A percentile compares a stretch with the other conserved stretches of the same genome.
Evolutionary conservation across 2,797 vertebrate genomes (phyloP).

Genomic region (Pteropus rufus): DNA sequence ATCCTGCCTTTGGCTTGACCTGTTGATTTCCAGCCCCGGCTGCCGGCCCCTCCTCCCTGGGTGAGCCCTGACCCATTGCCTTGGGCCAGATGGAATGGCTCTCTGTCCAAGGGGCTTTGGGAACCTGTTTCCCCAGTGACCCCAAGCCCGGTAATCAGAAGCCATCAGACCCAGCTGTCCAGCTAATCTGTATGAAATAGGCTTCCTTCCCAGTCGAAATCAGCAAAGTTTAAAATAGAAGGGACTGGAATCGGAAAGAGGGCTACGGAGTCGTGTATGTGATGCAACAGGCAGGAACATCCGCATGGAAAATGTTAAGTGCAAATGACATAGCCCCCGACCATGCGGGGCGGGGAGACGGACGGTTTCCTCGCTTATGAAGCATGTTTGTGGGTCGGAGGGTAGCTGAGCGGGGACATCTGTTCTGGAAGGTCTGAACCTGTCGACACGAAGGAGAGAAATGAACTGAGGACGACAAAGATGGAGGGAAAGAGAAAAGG

Average conservation of each 20-base stretch:
- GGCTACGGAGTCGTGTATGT: slow-evolving; percentile 62
- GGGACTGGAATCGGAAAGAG: slow-evolving; percentile 47
- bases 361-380: slow-evolving; percentile 46
- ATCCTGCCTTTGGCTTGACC: slow-evolving; percentile 76
- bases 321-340: slow-evolving; percentile 40
- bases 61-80: slow-evolving; percentile 52
- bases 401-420: slow-evolving; percentile 31
- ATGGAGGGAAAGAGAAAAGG: slow-evolving; percentile 9
- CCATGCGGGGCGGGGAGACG: slow-evolving; percentile 34
- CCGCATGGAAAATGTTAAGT: slow-evolving; percentile 63
- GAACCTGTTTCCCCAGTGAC: slow-evolving; percentile 54
- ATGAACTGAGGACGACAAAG: neutral
- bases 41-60: slow-evolving; percentile 73
- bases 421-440: slow-evolving; percentile 26
- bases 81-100: slow-evolving; percentile 27
- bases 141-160: slow-evolving; percentile 49
- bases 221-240: slow-evolving; percentile 72
- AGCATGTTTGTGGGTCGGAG: slow-evolving; percentile 60
- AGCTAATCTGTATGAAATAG: slow-evolving; percentile 59
- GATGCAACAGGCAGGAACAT: slow-evolving; percentile 53
- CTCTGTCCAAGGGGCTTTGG: slow-evolving; percentile 64
- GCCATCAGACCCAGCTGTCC: slow-evolving; percentile 69
- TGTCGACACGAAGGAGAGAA: slow-evolving; percentile 37
- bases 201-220: slow-evolving; percentile 70
- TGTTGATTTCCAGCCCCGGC: slow-evolving; percentile 75